Base-by-base conservation (phyloP, 2,888 invertebrate genomes). In the Nesidiocoris tenuis region DNA sequence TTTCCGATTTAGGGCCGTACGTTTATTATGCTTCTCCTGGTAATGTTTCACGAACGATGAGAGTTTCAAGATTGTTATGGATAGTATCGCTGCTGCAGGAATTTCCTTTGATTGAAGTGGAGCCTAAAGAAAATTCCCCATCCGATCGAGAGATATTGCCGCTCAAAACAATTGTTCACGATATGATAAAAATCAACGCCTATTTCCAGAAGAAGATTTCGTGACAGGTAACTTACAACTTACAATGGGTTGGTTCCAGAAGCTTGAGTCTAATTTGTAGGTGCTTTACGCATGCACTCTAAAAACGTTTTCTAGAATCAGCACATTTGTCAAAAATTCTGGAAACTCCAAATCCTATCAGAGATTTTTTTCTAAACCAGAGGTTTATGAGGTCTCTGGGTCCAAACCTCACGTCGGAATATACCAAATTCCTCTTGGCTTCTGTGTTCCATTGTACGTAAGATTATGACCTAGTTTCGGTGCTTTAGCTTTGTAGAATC, bases 91-190 rank as follows among this genome's bases (percentile, higher is more conserved):
- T 82, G 61, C 59, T 82, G 61, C 78, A 85, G 85, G 80, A 84
- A 80, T 87, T 87, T 82, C 85, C 86, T 22, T 87, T 87, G 86
- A 83, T 86, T 57, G 82, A 82, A 79, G 80, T 84, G 16, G 81
- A 82, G 76, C 81, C 82, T 76, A 79, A 80, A 24, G 80, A 81
- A 18, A 72, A 74, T 55, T 79, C 81, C 67, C 81, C 83, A 67
- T 74, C 80, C 55, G 80, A 81, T 68, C 80, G 82, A 61, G 82
- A 83, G 65, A 83, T 87, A 71, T 80, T 86, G 9, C 87, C 87
- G 23, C 56, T 87, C 39, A 83, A 85, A 79, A 83, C 82, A 56
- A 78, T 87, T 23, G 82, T 84, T 76, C 83, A 83, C 7, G 83
- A 85, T 79, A 82, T 83, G 79, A 80, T 86, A 75, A 82, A 61